phyloP scores from a whole-genome alignment of 1,140 invertebrate genomes.

The Neotoxoptera formosana region DNA sequence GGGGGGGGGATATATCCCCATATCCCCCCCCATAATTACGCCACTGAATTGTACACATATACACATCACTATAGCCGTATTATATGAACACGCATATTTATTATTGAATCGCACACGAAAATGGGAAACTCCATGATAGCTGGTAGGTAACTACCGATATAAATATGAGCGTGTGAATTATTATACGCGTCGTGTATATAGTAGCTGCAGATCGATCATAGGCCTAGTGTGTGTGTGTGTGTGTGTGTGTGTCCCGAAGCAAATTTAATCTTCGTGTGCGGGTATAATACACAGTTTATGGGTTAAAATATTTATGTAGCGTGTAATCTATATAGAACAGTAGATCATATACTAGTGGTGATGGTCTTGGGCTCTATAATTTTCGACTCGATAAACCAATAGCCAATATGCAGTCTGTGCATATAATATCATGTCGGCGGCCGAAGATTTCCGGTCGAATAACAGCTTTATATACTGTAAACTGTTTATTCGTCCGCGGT shows the following conservation, averaged over 20 bases:
- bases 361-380: background rate
- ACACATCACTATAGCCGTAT: background rate
- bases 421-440: background rate
- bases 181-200: background rate
- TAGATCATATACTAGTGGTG: background rate
- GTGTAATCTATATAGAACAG: background rate
- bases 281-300: background rate
- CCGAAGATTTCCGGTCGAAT: background rate
- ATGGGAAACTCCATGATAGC: background rate
- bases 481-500: background rate
- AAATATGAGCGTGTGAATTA: background rate
- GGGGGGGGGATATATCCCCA: background rate
- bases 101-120: background rate
- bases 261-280: background rate
- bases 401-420: background rate
- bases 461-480: background rate
- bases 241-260: background rate
- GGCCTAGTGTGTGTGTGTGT: background rate
- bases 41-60: too few species aligned
- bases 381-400: background rate
- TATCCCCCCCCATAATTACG: too few species aligned
- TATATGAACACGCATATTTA: background rate
- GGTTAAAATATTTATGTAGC: background rate
- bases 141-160: background rate
- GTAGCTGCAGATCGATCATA: background rate